These are phyloP conservation scores for Sarcophaga rosellei DNA, from an alignment of 2,888 invertebrate species.

Conservation along the genomic window DNA sequence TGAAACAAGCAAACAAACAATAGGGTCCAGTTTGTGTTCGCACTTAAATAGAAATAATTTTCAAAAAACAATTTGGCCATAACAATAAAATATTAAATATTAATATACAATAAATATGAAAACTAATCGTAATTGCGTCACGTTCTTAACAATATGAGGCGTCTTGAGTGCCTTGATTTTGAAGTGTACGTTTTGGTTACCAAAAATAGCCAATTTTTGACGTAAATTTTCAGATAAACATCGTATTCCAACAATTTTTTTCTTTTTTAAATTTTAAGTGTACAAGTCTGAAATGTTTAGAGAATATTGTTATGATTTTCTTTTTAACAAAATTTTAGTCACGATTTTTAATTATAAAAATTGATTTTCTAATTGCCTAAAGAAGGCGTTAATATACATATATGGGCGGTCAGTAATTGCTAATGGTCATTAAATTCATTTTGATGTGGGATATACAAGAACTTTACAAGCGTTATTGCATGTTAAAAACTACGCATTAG, in stretches of 20 bases:
- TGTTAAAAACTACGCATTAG: no score
- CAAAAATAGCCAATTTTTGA: constrained; percentile 5
- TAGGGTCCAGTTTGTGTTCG: neutral
- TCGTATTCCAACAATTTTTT: neutral
- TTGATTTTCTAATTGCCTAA: neutral
- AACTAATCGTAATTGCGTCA: neutral
- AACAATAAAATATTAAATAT: neutral
- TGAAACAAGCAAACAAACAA: neutral
- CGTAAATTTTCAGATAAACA: constrained; percentile 16
- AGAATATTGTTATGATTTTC: constrained; percentile 30
- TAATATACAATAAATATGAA: neutral
- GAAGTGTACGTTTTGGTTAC: neutral
- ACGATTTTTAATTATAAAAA: constrained; percentile 13
- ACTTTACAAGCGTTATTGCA: no score
- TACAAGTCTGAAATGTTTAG: constrained; percentile 7
- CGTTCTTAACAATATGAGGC: neutral
- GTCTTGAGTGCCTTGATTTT: neutral
- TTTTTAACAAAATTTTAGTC: constrained; percentile 26
- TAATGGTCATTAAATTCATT: neutral
- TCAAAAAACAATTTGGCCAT: neutral
- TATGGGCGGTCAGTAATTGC: neutral
- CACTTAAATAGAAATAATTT: neutral
- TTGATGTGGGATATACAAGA: neutral
- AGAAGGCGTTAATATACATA: neutral
- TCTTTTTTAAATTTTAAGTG: neutral